Percentiles rank a stretch among this genome's conserved stretches.
These are phyloP conservation scores for Melikaiella ostensackeni DNA, from an alignment of 2,888 invertebrate species.

Conservation along the genomic window DNA sequence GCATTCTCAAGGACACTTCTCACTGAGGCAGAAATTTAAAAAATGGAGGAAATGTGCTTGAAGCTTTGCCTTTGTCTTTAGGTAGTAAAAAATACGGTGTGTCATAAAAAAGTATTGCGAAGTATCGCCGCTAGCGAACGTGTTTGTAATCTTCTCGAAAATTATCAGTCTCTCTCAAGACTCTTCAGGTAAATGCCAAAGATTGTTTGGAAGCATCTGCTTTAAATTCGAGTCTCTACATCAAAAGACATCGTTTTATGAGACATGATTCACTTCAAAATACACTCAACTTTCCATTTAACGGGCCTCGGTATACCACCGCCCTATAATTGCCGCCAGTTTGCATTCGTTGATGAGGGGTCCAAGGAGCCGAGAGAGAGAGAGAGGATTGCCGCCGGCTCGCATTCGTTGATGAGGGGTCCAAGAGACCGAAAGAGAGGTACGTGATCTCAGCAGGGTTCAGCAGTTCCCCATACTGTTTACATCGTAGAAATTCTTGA, in stretches of 20 bases:
- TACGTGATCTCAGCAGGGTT: too few species aligned
- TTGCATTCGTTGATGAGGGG: too few species aligned
- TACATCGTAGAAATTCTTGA: too few species aligned
- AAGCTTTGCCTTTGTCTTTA: background rate
- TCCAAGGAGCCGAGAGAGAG: too few species aligned
- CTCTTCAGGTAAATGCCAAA: constrained; percentile 2
- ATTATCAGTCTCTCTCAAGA: background rate
- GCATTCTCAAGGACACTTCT: constrained; percentile 4
- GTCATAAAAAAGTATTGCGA: background rate
- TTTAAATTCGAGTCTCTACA: background rate
- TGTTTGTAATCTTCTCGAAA: background rate
- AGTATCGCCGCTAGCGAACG: constrained; percentile 13
- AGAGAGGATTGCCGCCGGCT: too few species aligned
- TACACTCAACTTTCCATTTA: too few species aligned
- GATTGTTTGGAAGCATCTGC: background rate
- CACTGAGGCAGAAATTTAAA: constrained; percentile 14
- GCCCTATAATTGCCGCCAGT: too few species aligned
- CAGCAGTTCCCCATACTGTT: too few species aligned
- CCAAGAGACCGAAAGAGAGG: too few species aligned
- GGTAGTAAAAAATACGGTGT: background rate
- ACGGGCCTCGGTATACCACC: too few species aligned
- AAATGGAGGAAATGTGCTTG: constrained; percentile 8
- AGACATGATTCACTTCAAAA: too few species aligned
- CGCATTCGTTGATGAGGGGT: too few species aligned
- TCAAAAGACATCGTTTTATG: background rate